Percentiles rank a stretch among this genome's conserved stretches.
Conservation (phyloP, 2,797 vertebrate species). For the Tragopan temminckii region DNA sequence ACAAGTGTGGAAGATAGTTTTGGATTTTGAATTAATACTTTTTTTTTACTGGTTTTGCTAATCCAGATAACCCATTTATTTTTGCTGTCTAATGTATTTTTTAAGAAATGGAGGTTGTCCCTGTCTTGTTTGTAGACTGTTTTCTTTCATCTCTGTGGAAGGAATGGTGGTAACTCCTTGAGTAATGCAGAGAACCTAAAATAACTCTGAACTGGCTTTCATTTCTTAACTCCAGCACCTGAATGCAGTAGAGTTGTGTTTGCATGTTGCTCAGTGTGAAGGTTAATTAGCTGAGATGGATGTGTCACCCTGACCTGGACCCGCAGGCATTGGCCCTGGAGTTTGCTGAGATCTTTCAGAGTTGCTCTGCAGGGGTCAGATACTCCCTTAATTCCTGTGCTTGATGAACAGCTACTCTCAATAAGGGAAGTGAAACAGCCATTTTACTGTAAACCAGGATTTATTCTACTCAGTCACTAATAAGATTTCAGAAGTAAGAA, state of each 20-base stretch:
- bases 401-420: neutral
- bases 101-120: neutral
- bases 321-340: neutral
- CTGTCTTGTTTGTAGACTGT: neutral
- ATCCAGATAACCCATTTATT: neutral
- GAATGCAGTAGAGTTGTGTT: neutral
- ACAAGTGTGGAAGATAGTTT: neutral
- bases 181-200: neutral
- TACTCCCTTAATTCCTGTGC: neutral
- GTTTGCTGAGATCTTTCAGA: neutral
- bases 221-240: neutral
- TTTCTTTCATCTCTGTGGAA: neutral
- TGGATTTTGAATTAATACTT: neutral
- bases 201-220: neutral
- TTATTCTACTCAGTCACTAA: slow-evolving; percentile 40
- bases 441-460: slow-evolving; percentile 27
- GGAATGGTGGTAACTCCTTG: neutral
- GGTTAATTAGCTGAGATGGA: neutral
- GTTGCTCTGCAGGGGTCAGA: neutral
- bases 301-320: neutral
- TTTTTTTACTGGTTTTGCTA: neutral
- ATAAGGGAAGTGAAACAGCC: neutral
- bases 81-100: neutral
- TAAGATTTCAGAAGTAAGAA: slow-evolving; percentile 47
- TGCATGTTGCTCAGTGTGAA: neutral